These are phyloP conservation scores for Fabriciana adippe DNA, from an alignment of 2,888 invertebrate genomes.

Conservation along the genomic window DNA sequence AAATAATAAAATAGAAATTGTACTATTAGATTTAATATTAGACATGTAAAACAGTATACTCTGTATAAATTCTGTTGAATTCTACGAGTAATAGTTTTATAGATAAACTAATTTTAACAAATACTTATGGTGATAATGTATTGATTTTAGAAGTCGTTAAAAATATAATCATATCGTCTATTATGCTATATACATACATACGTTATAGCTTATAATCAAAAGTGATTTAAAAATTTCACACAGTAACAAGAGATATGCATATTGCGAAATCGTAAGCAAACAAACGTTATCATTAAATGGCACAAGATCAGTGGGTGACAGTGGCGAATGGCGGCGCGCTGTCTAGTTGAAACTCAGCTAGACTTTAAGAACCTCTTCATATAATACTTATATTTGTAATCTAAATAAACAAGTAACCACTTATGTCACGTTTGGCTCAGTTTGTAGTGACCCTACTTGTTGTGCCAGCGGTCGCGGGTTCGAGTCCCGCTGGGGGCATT, in stretches of 20 bases:
- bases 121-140: background rate
- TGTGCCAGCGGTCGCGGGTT: too few species aligned
- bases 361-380: constrained; percentile 12
- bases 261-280: constrained; percentile 12
- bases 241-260: background rate
- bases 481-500: too few species aligned
- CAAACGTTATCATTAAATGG: constrained; percentile 15
- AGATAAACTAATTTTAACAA: background rate
- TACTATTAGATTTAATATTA: background rate
- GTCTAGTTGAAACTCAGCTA: constrained; percentile 18
- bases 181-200: too few species aligned
- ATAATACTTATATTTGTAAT: constrained; percentile 5
- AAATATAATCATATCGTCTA: too few species aligned
- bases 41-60: background rate
- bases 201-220: background rate
- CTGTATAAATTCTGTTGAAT: too few species aligned
- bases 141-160: too few species aligned
- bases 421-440: background rate
- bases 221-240: background rate
- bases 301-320: constrained; percentile 17
- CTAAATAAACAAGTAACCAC: constrained; percentile 12
- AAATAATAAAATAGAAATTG: too few species aligned
- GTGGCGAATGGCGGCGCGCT: constrained; percentile 25
- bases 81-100: too few species aligned
- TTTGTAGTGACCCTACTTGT: too few species aligned